Evolutionary conservation across 2,888 invertebrate species (phyloP), one percentile per base, ranked within the genome.

Genomic region (Sarcophaga variegata): DNA sequence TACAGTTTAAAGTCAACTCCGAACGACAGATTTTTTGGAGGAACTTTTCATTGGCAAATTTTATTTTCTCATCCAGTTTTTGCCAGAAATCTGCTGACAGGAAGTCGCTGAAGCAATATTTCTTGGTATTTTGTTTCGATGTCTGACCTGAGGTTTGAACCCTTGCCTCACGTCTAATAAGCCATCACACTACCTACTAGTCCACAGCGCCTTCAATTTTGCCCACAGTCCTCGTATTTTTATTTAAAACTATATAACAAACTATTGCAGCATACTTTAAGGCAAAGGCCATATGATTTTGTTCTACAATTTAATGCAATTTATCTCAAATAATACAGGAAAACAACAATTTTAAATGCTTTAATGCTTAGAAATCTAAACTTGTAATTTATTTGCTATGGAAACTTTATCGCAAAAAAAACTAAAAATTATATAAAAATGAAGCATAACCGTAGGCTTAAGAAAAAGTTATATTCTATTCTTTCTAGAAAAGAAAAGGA

Each of bases 221-320:
- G 0, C 37, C 2, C 2, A 10, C 37, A 8, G 10, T 37, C 37
- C 37, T 37, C 60, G 8, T 66, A 66, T 71, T 8, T 70, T 49
- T 37, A 17, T 54, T 54, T 27, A 62, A 60, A 17, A 62, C 63
- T 22, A 11, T 22, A 70, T 69, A 25, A 76, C 4, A 71, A 64
- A 64, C 25, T 62, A 66, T 54, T 67, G 77, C 83, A 83, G 77
- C 83, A 83, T 72, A 78, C 66, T 72, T 62, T 78, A 27, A 37
- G 83, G 72, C 77, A 71, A 0, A 54, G 17, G 2, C n/a, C 17
- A 54, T 54, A 14, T 1, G 10, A 14, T 54, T 54, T 10, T 14
- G 54, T 54, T 54, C 0, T 63, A 70, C 20, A 64, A 64, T 77
- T 83, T 71, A 59, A 64, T n/a, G 12, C 59, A 64, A 64, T 70